Base-by-base conservation (phyloP, 2,888 invertebrate species). In the Plemyria rubiginata region DNA sequence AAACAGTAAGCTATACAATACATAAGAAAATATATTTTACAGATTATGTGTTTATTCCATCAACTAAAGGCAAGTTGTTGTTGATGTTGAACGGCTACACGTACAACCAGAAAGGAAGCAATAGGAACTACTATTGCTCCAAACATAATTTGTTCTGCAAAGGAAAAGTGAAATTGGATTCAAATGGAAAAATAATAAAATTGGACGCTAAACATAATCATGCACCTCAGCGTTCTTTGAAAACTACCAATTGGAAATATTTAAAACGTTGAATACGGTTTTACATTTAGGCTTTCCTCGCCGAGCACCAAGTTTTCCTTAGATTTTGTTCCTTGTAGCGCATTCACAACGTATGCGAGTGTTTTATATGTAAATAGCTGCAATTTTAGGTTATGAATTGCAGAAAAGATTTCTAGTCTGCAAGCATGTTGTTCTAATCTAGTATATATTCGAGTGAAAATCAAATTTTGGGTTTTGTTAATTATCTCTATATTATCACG, bases 221-320 rank as follows among this genome's bases (percentile, higher is more conserved):
- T 58, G 60, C 68, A 2, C 70, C 76, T 0, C 76, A 77, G 16
- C 71, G 67, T 41, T 70, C 71, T 52, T 56, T 67, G 16, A 72
- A 65, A 15, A 70, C 58, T 13, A 13, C 58, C 9, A 52, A 6
- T 3, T 40, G 62, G 11, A 3, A 29, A 3, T 57, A 56, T 41
- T 15, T 53, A 1, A 62, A 61, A 29, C 0, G 51, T 11, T 52
- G 41, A 36, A n/a, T 12, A 5, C 3, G 5, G 16, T 0, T n/a
- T 4, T 3, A 32, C 6, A 32, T 7, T 7, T 32, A 4, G 5
- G 6, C 32, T 7, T 32, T 32, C 8, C 29, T 29, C 29, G 29
- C 3, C 29, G 29, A 4, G 29, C 6, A 4, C 29, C 3, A 29
- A 6, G 29, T n/a, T n/a, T n/a, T n/a, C n/a, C n/a, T n/a, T n/a